These are phyloP conservation scores for Silvanus unidentatus DNA, from an alignment of 2,888 invertebrate genomes.

Conservation along the genomic window DNA sequence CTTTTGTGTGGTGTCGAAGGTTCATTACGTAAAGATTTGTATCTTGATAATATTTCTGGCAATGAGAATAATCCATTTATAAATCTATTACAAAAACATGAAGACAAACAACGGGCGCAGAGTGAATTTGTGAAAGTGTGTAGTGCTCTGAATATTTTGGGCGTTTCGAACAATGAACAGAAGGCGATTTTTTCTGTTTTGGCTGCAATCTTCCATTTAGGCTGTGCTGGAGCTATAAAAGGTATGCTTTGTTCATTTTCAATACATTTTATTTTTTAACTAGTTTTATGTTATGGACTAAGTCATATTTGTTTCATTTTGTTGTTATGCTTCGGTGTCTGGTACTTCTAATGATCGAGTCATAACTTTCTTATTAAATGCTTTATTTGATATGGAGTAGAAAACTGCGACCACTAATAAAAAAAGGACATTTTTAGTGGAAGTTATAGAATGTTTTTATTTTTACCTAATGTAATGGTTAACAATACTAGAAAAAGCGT, in stretches of 20 bases:
- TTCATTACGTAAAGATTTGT: slow-evolving; percentile 72
- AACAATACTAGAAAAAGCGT: no score
- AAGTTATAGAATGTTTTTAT: no score
- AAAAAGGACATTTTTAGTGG: no score
- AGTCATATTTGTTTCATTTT: slow-evolving; percentile 1
- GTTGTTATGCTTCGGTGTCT: no score
- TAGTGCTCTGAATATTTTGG: slow-evolving; percentile 69
- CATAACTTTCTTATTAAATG: no score
- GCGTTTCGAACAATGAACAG: slow-evolving; percentile 71
- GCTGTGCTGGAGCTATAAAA: slow-evolving; percentile 77
- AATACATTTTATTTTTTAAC: background rate
- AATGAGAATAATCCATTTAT: slow-evolving; percentile 69
- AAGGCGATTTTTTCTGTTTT: slow-evolving; percentile 80
- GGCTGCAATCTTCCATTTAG: slow-evolving; percentile 91
- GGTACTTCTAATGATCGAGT: no score
- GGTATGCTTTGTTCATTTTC: slow-evolving; percentile 43
- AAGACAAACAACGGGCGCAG: slow-evolving; percentile 73
- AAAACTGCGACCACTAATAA: no score
- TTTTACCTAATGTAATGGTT: no score
- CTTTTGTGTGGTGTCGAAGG: slow-evolving; percentile 80
- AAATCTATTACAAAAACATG: slow-evolving; percentile 68
- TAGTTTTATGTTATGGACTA: background rate
- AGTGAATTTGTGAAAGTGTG: slow-evolving; percentile 76
- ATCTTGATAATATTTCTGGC: slow-evolving; percentile 69
- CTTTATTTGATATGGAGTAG: no score